Conservation (phyloP, 2,797 vertebrate genomes). For the Dryobates pubescens region DNA sequence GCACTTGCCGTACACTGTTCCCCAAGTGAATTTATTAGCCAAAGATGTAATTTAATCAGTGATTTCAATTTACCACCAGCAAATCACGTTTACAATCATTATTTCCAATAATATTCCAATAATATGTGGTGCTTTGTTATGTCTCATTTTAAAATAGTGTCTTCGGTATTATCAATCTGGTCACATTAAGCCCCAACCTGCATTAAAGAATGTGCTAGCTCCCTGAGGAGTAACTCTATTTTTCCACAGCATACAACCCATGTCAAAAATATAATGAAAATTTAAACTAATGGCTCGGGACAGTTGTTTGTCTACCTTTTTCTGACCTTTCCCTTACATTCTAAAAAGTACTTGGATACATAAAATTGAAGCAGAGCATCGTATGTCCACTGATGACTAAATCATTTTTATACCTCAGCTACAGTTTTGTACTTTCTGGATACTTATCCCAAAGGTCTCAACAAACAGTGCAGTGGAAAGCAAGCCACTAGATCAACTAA, state of each 20-base stretch:
- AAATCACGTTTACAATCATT: slow-evolving; percentile 66
- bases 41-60: slow-evolving; percentile 78
- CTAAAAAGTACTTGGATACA: neutral
- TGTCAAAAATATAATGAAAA: neutral
- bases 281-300: neutral
- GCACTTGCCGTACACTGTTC: slow-evolving; percentile 63
- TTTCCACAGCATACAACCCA: neutral
- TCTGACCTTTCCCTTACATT: neutral
- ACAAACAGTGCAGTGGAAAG: neutral
- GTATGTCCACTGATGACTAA: neutral
- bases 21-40: slow-evolving; percentile 74
- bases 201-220: neutral
- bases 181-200: slow-evolving; percentile 2
- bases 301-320: neutral
- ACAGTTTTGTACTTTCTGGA: neutral
- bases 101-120: slow-evolving; percentile 33
- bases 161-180: slow-evolving; percentile 39
- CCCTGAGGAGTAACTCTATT: slow-evolving; percentile 13
- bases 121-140: neutral
- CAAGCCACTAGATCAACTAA: neutral
- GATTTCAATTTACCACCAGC: slow-evolving; percentile 78
- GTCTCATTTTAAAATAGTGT: slow-evolving; percentile 32
- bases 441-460: neutral
- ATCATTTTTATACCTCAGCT: neutral
- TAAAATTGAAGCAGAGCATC: neutral